Evolutionary conservation across 2,113 vertebrate genomes (phyloP), one percentile per base, ranked within the genome.

Genomic region (Lucifuga dentata): DNA sequence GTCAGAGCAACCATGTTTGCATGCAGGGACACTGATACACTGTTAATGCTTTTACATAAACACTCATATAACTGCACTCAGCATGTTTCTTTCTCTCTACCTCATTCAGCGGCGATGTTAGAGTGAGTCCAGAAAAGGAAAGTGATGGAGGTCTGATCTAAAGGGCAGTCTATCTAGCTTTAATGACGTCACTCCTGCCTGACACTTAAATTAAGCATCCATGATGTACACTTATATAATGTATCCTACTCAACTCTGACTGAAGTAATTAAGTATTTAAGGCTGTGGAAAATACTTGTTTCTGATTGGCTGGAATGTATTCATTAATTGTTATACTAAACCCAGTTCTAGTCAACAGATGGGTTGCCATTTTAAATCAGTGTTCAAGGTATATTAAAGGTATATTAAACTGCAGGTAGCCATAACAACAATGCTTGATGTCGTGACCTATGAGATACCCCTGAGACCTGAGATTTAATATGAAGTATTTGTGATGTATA

Each of bases 21-120:
- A 46, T 26, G 46, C 68, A 36, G 53, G 26, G 32, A 68, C 16
- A 40, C 17, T 29, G 3, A 7, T 29, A 64, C 43, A 24, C 50
- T 8, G 8, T 60, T 59, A 65, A 52, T 65, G 60, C 57, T 7
- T 76, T 80, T 80, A 79, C 68, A 59, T 85, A 63, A 74, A 39
- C 57, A 67, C 76, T 71, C 50, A 57, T 76, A 63, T 63, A 69
- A 52, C 68, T 61, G 63, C 52, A 63, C 64, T 74, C 49, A 63
- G 29, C 33, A 11, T 32, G 41, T 16, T 38, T 63, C 69, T 46
- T 11, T 26, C 43, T 57, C 62, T 60, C 36, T 1, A 1, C 52
- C 19, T 61, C 51, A 29, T 58, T 45, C 32, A 39, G 20, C 26
- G 39, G 20, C 41, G 56, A 1, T 44, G 51, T 26, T 65, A 35